phyloP scores from a whole-genome alignment of 2,113 vertebrate species.

The Megaceryle maxima region DNA sequence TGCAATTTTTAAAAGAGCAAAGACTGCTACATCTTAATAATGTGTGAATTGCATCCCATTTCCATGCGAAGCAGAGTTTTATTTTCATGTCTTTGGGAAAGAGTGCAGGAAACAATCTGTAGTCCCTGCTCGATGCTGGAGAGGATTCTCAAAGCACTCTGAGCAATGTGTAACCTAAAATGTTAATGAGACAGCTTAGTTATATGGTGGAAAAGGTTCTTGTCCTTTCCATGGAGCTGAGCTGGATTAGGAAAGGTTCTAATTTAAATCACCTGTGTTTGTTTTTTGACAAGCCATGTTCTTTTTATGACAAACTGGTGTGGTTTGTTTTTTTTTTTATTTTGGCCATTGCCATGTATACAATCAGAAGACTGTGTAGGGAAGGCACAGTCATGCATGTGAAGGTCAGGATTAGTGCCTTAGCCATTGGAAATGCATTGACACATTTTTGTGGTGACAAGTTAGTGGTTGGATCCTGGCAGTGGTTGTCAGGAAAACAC shows the following conservation, averaged over 20 bases:
- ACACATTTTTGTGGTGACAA: not conserved
- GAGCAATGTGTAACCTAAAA: not conserved
- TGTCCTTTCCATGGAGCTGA: not conserved
- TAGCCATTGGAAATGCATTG: not conserved
- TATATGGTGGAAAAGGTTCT: not conserved
- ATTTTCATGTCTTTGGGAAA: not conserved
- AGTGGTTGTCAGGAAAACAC: constrained; percentile 15
- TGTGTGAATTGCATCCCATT: not conserved
- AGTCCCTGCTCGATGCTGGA: not conserved
- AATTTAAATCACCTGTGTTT: not conserved
- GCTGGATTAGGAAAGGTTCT: not conserved
- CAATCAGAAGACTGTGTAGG: not conserved
- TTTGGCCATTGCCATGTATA: rapidly evolving
- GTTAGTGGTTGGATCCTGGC: not conserved
- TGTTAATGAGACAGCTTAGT: not conserved
- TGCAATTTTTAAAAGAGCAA: not conserved
- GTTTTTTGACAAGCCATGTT: not conserved
- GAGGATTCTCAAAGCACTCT: not conserved
- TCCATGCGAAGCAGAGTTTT: not conserved
- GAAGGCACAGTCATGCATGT: not conserved
- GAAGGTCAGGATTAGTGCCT: not conserved
- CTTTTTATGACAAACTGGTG: not conserved
- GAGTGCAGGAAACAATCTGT: not conserved
- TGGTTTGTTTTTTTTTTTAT: no score
- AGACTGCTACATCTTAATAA: not conserved